Percentiles rank a stretch among this genome's conserved stretches.
Evolutionary conservation across 2,797 vertebrate genomes (phyloP).

Genomic region (Rhabdomys pumilio): DNA sequence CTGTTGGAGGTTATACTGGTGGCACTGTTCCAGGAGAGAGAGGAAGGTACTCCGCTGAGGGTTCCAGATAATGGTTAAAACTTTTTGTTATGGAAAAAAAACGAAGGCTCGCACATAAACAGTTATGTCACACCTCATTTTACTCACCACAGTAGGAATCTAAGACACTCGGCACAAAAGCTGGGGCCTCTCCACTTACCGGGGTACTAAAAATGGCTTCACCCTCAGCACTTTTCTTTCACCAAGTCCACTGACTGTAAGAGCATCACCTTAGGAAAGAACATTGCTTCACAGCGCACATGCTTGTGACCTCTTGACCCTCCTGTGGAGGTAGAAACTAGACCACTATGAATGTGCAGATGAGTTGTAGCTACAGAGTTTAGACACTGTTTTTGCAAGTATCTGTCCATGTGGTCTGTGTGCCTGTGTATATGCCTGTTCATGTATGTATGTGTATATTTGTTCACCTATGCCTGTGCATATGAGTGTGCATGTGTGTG

Average conservation of each 20-base stretch:
- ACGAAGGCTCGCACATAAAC: constrained; percentile 48
- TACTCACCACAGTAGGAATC: constrained; percentile 36
- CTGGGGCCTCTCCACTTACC: neutral
- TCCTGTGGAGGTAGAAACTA: neutral
- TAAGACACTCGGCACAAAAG: constrained; percentile 27
- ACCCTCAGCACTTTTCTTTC: neutral
- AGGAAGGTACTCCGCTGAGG: constrained; percentile 19
- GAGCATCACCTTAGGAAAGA: constrained; percentile 33
- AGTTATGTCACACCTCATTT: constrained; percentile 2
- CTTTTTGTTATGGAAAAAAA: constrained; percentile 42
- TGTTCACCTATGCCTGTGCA: too few species aligned
- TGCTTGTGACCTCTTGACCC: neutral
- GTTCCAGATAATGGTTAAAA: constrained; percentile 6
- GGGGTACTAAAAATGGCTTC: constrained; percentile 10
- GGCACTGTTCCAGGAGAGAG: constrained; percentile 7
- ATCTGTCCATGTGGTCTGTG: neutral
- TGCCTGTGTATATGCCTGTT: neutral
- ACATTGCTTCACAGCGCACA: neutral
- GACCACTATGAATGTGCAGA: neutral
- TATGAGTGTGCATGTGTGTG: neutral
- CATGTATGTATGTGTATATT: too few species aligned
- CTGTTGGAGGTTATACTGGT: neutral
- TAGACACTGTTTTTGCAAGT: neutral
- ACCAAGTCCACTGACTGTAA: neutral
- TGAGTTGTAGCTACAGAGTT: neutral